A percentile compares a stretch with the other conserved stretches of the same genome.
Conservation (phyloP, 2,113 vertebrate genomes). For the Neogobius melanostomus region DNA sequence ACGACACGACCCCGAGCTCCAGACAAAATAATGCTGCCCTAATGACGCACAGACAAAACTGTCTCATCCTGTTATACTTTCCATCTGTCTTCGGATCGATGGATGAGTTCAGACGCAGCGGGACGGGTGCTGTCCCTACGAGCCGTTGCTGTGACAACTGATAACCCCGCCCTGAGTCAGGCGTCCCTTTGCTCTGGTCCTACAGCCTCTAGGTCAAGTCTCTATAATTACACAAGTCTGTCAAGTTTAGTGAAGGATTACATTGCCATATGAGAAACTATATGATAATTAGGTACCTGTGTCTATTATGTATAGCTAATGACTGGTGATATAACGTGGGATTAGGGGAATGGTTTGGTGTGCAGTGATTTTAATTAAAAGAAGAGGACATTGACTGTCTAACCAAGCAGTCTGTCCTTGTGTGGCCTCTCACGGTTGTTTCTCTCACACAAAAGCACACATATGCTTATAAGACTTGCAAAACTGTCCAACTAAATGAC, state of each 20-base stretch:
- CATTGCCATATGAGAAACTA: background rate
- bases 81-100: conserved; percentile 71
- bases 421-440: background rate
- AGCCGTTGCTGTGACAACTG: conserved; percentile 70
- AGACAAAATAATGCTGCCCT: background rate
- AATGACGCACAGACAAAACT: conserved; percentile 10
- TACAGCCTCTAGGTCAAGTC: conserved; percentile 38
- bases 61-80: conserved; percentile 46
- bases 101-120: conserved; percentile 70
- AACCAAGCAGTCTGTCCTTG: background rate
- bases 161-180: conserved; percentile 67
- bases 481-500: background rate
- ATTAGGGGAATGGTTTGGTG: background rate
- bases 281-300: background rate
- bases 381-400: background rate
- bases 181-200: conserved; percentile 53
- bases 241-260: background rate
- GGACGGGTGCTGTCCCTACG: conserved; percentile 51
- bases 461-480: too few species aligned
- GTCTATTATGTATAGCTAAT: background rate
- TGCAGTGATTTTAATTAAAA: background rate
- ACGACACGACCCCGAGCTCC: too few species aligned
- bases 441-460: background rate
- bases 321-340: background rate
- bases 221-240: conserved; percentile 37